Evolutionary conservation across 2,113 vertebrate species (phyloP), one percentile per base, ranked within the genome.

Genomic region (Carassius carassius): DNA sequence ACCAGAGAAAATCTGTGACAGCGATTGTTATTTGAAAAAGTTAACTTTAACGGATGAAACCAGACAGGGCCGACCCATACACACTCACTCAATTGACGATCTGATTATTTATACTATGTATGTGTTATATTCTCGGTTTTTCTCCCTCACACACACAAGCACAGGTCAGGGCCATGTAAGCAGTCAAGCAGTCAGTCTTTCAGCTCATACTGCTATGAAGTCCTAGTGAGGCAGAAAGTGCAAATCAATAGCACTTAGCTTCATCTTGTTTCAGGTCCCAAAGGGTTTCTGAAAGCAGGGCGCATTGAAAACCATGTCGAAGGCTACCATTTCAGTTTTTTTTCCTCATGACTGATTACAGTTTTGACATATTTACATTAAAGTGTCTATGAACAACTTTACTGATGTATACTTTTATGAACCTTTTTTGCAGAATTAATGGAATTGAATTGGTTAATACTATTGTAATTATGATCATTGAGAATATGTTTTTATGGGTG

Each of bases 181-280:
- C 84, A 89, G 89, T 62, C 89, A 89, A 86, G 83, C 88, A 29
- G 90, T 91, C 89, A 92, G 88, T 89, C 41, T 81, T 86, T 92
- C 89, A 88, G 89, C 83, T 91, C 92, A 90, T 91, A 91, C 91
- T 88, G 69, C 89, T 89, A 86, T 87, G 87, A 90, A 89, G 89
- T 85, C 85, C 35, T 62, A 85, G 76, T 87, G 79, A 87, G 88
- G 85, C 90, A 93, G 93, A 91, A 93, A 92, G 92, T 87, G 86
- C 83, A 87, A 90, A 93, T 94, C 93, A 87, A 94, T 94, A 90
- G 87, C 91, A 92, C 92, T 94, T 93, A 93, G 85, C 89, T 92
- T 93, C 92, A 85, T 91, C 41, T 41, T 41, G 41, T 41, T 41
- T 41, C 41, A 41, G 41, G 41, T 41, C 87, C 90, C 90, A 76